Evolutionary conservation across 2,113 vertebrate species (phyloP).

Genomic region (Indri indri): DNA sequence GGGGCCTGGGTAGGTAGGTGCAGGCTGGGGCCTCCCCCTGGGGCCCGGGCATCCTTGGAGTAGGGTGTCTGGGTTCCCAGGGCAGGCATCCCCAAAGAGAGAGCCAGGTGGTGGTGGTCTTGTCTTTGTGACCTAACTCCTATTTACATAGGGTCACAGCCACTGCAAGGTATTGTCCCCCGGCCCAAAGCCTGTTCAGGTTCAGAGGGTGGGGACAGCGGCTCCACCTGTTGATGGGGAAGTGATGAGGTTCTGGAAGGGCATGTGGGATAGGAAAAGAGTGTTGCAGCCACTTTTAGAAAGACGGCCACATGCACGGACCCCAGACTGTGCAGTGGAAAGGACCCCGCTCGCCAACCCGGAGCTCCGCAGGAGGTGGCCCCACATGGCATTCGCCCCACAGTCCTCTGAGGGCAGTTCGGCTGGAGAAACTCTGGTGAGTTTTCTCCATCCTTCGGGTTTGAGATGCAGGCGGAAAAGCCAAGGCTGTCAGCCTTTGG

Average conservation of each 20-base stretch:
- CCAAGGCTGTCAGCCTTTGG: fast-evolving
- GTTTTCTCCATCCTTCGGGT: not conserved
- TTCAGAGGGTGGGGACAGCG: not conserved
- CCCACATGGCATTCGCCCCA: fast-evolving
- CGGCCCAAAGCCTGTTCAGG: too few relatives aligned
- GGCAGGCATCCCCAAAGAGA: fast-evolving
- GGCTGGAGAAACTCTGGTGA: not conserved
- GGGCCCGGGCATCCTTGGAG: not conserved
- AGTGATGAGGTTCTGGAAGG: fast-evolving
- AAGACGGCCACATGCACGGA: fast-evolving
- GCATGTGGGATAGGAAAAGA: fast-evolving
- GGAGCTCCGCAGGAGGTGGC: not conserved
- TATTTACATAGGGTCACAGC: too few relatives aligned
- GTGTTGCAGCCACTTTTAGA: not conserved
- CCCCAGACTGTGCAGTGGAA: too few relatives aligned
- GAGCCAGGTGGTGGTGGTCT: fast-evolving
- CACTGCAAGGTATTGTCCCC: not conserved
- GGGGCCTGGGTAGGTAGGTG: not conserved
- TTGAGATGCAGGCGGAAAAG: fast-evolving
- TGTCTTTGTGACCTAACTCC: not conserved
- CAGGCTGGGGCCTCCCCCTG: not conserved
- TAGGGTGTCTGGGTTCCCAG: too few relatives aligned
- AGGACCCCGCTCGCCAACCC: not conserved
- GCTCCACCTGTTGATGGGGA: not conserved
- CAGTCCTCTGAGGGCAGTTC: not conserved